Evolutionary conservation across 2,888 invertebrate genomes (phyloP).

Genomic region (Peribatodes rhomboidaria): DNA sequence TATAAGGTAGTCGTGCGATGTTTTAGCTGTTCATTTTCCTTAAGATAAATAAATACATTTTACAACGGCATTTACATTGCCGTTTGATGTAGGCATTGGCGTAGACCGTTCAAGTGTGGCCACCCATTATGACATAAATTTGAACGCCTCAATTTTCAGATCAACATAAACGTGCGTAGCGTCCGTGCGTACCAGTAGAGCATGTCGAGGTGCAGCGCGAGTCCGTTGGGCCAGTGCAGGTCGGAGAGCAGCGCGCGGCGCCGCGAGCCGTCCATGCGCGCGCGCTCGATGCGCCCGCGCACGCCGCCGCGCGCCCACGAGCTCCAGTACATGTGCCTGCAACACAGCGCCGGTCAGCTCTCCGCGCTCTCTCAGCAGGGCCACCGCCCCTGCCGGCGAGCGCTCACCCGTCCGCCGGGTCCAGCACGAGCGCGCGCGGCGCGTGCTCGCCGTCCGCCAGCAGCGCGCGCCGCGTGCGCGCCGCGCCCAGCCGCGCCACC

Average conservation of each 20-base stretch:
- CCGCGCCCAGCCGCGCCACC: slow-evolving; percentile 88
- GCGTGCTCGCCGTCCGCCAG: slow-evolving; percentile 88
- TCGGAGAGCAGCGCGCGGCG: slow-evolving; percentile 84
- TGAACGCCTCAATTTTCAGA: too few species aligned
- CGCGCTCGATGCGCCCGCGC: slow-evolving; percentile 85
- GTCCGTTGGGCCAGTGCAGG: slow-evolving; percentile 92
- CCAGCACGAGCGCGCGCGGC: slow-evolving; percentile 87
- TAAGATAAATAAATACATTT: too few species aligned
- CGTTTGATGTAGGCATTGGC: too few species aligned
- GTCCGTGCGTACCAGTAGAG: slow-evolving; percentile 73
- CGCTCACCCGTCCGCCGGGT: slow-evolving; percentile 88
- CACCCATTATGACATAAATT: too few species aligned
- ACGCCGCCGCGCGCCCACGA: slow-evolving; percentile 87
- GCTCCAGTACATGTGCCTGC: slow-evolving; percentile 91
- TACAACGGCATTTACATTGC: too few species aligned
- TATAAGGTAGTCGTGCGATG: too few species aligned
- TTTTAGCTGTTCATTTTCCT: too few species aligned
- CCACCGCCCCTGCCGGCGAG: neutral
- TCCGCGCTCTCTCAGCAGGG: neutral
- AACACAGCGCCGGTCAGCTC: neutral
- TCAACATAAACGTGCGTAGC: too few species aligned
- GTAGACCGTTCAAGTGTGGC: too few species aligned
- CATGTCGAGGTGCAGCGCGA: slow-evolving; percentile 77
- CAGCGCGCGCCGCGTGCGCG: slow-evolving; percentile 83
- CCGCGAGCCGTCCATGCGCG: slow-evolving; percentile 91